phyloP scores from a whole-genome alignment of 2,797 vertebrate genomes.

The Lutjanus campechanus region DNA sequence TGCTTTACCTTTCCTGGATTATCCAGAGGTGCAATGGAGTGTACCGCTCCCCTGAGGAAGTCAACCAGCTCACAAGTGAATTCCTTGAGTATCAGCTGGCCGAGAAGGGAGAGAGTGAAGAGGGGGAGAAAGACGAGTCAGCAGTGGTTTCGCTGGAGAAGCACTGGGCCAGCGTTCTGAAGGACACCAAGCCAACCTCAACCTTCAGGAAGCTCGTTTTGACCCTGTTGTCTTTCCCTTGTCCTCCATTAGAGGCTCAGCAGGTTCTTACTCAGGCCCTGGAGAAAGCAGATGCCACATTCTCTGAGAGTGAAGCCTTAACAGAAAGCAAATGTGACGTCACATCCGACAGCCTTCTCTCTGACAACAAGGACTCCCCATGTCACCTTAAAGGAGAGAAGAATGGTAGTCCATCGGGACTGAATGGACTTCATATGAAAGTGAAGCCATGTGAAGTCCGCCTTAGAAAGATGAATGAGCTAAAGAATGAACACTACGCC shows the following conservation, averaged over 20 bases:
- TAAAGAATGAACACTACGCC: slow-evolving; percentile 9
- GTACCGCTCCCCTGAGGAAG: slow-evolving; percentile 66
- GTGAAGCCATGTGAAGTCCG: slow-evolving; percentile 83
- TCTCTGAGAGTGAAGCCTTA: slow-evolving; percentile 49
- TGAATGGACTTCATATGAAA: slow-evolving; percentile 52
- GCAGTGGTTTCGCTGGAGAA: slow-evolving; percentile 64
- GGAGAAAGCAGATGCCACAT: slow-evolving; percentile 42
- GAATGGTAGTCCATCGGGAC: slow-evolving; percentile 26
- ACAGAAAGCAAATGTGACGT: slow-evolving; percentile 70
- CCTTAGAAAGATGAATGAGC: slow-evolving; percentile 76
- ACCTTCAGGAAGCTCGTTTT: slow-evolving; percentile 82
- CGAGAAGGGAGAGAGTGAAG: slow-evolving; percentile 42
- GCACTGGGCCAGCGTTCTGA: slow-evolving; percentile 78
- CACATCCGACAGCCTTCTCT: slow-evolving; percentile 35
- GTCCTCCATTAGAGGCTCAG: slow-evolving; percentile 77
- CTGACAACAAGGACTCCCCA: slow-evolving; percentile 13
- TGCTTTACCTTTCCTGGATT: too few relatives aligned
- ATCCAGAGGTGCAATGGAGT: too few relatives aligned
- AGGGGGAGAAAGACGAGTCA: slow-evolving; percentile 21
- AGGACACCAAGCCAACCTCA: slow-evolving; percentile 58
- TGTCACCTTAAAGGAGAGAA: slow-evolving; percentile 32
- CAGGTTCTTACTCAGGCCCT: slow-evolving; percentile 81
- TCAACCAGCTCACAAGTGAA: slow-evolving; percentile 72
- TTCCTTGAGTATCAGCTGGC: slow-evolving; percentile 78
- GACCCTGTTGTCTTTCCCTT: slow-evolving; percentile 82